These are phyloP conservation scores for Chionodraco myersi DNA, from an alignment of 2,113 vertebrate species.

Conservation along the genomic window DNA sequence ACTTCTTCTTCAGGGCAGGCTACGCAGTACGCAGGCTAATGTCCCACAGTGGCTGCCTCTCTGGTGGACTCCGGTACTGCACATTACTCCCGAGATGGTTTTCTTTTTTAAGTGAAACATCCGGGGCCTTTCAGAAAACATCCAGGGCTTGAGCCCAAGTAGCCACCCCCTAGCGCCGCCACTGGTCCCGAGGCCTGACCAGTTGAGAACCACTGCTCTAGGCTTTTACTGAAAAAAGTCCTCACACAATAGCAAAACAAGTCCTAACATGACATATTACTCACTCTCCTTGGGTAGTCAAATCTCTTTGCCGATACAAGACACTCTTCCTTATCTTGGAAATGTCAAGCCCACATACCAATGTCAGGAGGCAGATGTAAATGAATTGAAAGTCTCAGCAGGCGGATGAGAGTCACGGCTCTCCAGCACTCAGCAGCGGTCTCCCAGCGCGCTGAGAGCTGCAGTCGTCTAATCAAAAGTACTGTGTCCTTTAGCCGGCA, in stretches of 20 bases:
- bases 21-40: too few relatives aligned
- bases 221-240: constrained; percentile 24
- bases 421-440: constrained; percentile 45
- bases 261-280: constrained; percentile 36
- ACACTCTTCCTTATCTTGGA: constrained; percentile 31
- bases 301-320: constrained; percentile 38
- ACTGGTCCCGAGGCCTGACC: too few relatives aligned
- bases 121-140: too few relatives aligned
- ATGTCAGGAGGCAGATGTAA: constrained; percentile 55
- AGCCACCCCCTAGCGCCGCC: too few relatives aligned
- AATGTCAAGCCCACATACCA: constrained; percentile 59
- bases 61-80: too few relatives aligned
- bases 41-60: too few relatives aligned
- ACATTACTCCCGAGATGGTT: too few relatives aligned
- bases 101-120: too few relatives aligned
- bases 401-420: constrained; percentile 36
- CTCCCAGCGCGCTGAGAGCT: constrained; percentile 27
- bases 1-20: too few relatives aligned
- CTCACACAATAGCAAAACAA: constrained; percentile 44
- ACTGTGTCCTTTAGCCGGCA: constrained; percentile 28
- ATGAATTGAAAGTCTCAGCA: constrained; percentile 55
- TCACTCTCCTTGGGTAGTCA: constrained; percentile 31
- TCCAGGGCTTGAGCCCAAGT: too few relatives aligned
- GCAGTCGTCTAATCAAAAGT: constrained; percentile 54
- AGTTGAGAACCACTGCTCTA: too few relatives aligned